These are phyloP conservation scores for Heliornis fulica DNA, from an alignment of 2,113 vertebrate species.

Conservation along the genomic window DNA sequence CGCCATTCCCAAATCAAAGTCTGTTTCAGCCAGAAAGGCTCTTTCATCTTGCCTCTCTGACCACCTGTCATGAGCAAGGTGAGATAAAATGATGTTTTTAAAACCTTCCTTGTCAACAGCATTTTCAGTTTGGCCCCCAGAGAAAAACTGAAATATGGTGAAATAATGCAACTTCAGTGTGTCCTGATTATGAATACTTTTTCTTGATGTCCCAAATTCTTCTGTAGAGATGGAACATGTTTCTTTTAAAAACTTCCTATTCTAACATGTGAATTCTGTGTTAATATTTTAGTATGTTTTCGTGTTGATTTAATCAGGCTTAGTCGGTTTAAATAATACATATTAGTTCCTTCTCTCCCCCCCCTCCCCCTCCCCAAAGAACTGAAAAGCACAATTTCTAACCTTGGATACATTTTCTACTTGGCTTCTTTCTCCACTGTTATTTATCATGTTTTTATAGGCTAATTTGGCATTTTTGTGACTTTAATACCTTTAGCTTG, in stretches of 20 bases:
- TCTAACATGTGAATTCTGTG: background rate
- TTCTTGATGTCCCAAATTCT: background rate
- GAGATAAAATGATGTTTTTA: background rate
- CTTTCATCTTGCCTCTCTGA: background rate
- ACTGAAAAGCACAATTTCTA: background rate
- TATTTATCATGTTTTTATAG: background rate
- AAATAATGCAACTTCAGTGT: background rate
- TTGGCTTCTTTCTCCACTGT: background rate
- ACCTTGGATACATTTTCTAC: background rate
- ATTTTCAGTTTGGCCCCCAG: background rate
- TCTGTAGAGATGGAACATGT: background rate
- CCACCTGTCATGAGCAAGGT: background rate
- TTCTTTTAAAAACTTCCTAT: background rate
- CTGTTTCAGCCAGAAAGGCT: background rate
- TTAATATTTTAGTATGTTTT: background rate
- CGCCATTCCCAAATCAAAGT: background rate
- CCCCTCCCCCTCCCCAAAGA: background rate
- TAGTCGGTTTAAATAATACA: background rate
- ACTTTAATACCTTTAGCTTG: background rate
- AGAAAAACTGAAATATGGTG: background rate
- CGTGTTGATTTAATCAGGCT: background rate
- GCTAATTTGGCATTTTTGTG: background rate
- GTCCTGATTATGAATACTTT: background rate
- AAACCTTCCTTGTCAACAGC: background rate
- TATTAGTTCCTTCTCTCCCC: background rate